Evolutionary conservation across 2,888 invertebrate species (phyloP), one percentile per base, ranked within the genome.

Genomic region (Callyntrura guangdongensis): DNA sequence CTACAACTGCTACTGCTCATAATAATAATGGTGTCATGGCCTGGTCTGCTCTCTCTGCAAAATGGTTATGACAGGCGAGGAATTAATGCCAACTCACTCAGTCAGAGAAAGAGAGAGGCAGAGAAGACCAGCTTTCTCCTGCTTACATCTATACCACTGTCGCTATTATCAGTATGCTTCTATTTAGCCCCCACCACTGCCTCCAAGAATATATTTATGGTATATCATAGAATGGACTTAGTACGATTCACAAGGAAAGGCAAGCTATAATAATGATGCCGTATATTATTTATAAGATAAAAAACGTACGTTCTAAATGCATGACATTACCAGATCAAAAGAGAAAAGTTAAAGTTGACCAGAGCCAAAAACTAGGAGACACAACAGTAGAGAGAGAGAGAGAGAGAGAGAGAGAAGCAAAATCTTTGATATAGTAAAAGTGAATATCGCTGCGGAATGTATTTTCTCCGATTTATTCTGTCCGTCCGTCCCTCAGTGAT

Each of bases 281-380:
- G 47, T 72, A 2, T 69, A 27, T n/a, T 61, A n/a, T 0, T 0
- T 59, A 59, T 49, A n/a, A 64, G 64, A 56, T 36, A 79, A 49
- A n/a, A 83, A 89, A 72, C 84, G 47, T 89, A 59, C 64, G 90
- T 82, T 82, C 90, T 83, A 86, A 90, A 90, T 90, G 86, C 86
- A 90, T 90, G 90, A 90, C 90, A 90, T 90, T 90, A 86, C 86
- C 90, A 90, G 90, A 86, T 90, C 90, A 90, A 90, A 90, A 83
- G 86, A 77, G 89, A 59, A 79, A 88, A 77, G 77, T 77, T 49
- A 89, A 72, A 79, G 90, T 90, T 90, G 90, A 90, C 90, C 90
- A 90, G 77, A 86, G 90, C 90, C 90, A 90, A 90, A 83, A 86
- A 86, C 25, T 22, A 47, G 20, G 9, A 36, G 27, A n/a, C 77